Evolutionary conservation across 2,797 vertebrate species (phyloP).

Genomic region (Sitta carolinensis): DNA sequence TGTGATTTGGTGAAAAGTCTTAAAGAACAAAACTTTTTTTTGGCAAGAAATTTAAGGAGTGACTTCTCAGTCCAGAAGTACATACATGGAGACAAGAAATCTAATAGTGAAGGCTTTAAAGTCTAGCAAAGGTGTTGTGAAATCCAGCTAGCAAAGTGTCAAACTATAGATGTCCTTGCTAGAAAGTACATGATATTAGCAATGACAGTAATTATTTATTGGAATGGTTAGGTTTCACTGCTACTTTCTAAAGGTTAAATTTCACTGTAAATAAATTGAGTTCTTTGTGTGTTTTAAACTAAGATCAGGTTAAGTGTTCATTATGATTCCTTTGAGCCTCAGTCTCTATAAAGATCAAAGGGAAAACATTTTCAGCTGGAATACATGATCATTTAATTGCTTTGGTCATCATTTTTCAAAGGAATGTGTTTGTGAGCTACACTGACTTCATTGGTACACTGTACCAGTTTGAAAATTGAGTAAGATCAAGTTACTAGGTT

Average conservation of each 20-base stretch:
- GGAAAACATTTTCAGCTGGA: not conserved
- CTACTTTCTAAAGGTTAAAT: not conserved
- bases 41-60: not conserved
- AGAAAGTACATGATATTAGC: not conserved
- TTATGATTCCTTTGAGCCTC: not conserved
- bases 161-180: not conserved
- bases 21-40: not conserved
- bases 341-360: not conserved
- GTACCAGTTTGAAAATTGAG: not conserved
- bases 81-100: not conserved
- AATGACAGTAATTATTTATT: not conserved
- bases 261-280: not conserved
- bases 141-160: not conserved
- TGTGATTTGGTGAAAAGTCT: not conserved
- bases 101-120: not conserved
- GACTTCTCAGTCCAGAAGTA: not conserved
- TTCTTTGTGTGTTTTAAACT: not conserved
- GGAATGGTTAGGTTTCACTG: not conserved
- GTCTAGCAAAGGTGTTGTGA: not conserved
- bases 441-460: not conserved
- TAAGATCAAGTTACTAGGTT: not conserved
- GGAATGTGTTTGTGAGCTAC: not conserved
- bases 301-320: not conserved
- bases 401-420: not conserved
- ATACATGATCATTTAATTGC: not conserved